These are phyloP conservation scores for Chionoecetes opilio DNA, from an alignment of 1,140 invertebrate genomes.

Conservation along the genomic window DNA sequence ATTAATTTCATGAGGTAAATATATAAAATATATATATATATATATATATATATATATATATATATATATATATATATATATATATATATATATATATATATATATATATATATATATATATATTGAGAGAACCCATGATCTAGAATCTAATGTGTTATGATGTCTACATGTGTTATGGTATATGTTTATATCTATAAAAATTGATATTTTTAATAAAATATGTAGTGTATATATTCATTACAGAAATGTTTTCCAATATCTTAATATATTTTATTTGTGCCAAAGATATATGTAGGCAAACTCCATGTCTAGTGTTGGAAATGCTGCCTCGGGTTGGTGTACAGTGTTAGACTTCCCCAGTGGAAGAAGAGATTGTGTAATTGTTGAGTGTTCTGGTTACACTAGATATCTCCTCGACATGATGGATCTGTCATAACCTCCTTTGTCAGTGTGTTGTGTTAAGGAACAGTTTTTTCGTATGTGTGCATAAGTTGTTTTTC, in stretches of 20 bases:
- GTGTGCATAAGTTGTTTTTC: background rate
- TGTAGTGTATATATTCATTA: slow-evolving; percentile 53
- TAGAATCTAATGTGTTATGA: slow-evolving; percentile 51
- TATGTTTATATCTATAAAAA: slow-evolving; percentile 70
- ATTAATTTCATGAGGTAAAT: too few relatives aligned
- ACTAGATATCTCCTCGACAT: background rate
- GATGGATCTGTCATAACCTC: background rate
- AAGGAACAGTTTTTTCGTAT: background rate
- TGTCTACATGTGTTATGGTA: slow-evolving; percentile 42
- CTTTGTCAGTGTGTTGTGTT: background rate
- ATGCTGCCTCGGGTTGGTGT: slow-evolving; percentile 61
- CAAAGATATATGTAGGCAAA: slow-evolving; percentile 70
- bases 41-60: slow-evolving; percentile 43
- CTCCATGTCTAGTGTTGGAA: slow-evolving; percentile 64
- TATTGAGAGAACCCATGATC: slow-evolving; percentile 52
- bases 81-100: slow-evolving; percentile 58
- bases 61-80: slow-evolving; percentile 52
- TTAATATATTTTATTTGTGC: slow-evolving; percentile 72
- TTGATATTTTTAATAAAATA: slow-evolving; percentile 66
- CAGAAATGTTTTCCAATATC: slow-evolving; percentile 65
- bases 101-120: slow-evolving; percentile 65
- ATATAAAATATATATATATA: slow-evolving; percentile 65
- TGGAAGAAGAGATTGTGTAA: slow-evolving; percentile 2
- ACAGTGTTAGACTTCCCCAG: slow-evolving; percentile 50
- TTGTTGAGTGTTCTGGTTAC: background rate